phyloP scores from a whole-genome alignment of 2,888 invertebrate genomes.

The Bombylius major region DNA sequence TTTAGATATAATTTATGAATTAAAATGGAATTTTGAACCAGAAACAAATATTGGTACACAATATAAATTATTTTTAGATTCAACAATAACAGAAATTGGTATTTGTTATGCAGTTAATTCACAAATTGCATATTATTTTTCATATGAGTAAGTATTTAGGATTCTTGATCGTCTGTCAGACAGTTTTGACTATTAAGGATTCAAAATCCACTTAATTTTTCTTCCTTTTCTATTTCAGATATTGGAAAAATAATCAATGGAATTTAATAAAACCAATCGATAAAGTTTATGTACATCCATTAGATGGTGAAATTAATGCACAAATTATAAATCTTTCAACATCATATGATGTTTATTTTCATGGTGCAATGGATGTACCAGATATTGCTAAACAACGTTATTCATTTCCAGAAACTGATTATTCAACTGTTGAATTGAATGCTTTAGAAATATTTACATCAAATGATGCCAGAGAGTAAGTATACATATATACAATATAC shows the following conservation, averaged over 20 bases:
- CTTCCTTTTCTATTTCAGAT: conserved; percentile 31
- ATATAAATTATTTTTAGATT: conserved; percentile 38
- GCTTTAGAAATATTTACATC: conserved; percentile 48
- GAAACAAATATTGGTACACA: conserved; percentile 42
- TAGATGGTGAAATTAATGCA: conserved; percentile 64
- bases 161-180: no score
- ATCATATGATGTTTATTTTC: conserved; percentile 51
- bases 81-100: conserved; percentile 55
- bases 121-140: conserved; percentile 41
- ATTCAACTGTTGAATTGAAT: conserved; percentile 47
- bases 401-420: conserved; percentile 41
- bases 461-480: conserved; percentile 42
- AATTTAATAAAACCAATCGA: conserved; percentile 36
- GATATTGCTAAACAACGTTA: conserved; percentile 49
- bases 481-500: background rate
- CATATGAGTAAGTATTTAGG: conserved; percentile 23
- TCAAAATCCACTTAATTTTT: no score
- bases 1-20: conserved; percentile 39
- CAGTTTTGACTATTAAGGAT: no score
- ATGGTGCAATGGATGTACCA: conserved; percentile 54
- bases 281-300: conserved; percentile 47
- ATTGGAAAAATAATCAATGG: conserved; percentile 47
- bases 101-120: conserved; percentile 58
- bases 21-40: conserved; percentile 42
- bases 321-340: conserved; percentile 58